Conservation (phyloP, 2,888 invertebrate genomes). For the Ectemnius lituratus region DNA sequence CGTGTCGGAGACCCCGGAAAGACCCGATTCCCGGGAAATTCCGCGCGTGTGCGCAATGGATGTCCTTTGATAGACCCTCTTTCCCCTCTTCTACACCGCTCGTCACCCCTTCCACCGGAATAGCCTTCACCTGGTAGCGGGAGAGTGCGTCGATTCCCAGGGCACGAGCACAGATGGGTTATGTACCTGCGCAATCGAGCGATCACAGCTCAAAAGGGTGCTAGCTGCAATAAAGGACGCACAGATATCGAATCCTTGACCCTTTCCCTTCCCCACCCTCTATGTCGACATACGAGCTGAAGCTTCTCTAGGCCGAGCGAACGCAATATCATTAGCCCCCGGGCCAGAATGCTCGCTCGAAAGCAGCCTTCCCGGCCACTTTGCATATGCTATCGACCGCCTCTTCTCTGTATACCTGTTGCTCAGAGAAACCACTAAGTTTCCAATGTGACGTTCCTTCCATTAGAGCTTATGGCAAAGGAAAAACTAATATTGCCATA, state of each 20-base stretch:
- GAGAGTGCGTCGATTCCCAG: neutral
- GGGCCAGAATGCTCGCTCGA: too few relatives aligned
- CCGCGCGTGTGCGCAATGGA: slow-evolving; percentile 70
- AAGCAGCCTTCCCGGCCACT: too few relatives aligned
- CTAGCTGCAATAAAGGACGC: neutral
- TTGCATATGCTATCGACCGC: too few relatives aligned
- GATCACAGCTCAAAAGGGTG: slow-evolving; percentile 2
- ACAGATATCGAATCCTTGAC: neutral
- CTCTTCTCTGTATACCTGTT: too few relatives aligned
- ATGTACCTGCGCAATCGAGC: slow-evolving; percentile 5
- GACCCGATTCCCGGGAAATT: slow-evolving; percentile 76
- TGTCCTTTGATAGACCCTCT: slow-evolving; percentile 52
- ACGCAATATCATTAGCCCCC: too few relatives aligned
- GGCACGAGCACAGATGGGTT: neutral
- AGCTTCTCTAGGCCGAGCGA: too few relatives aligned
- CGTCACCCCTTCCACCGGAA: neutral
- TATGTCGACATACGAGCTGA: too few relatives aligned
- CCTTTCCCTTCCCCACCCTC: too few relatives aligned
- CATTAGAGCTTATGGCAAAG: too few relatives aligned
- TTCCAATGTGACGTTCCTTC: too few relatives aligned
- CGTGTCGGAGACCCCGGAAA: slow-evolving; percentile 72
- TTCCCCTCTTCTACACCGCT: slow-evolving; percentile 1
- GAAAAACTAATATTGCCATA: too few relatives aligned
- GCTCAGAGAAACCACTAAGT: too few relatives aligned
- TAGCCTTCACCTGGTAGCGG: slow-evolving; percentile 27